Evolutionary conservation across 2,888 invertebrate genomes (phyloP).

Genomic region (Orthonevra nobilis): DNA sequence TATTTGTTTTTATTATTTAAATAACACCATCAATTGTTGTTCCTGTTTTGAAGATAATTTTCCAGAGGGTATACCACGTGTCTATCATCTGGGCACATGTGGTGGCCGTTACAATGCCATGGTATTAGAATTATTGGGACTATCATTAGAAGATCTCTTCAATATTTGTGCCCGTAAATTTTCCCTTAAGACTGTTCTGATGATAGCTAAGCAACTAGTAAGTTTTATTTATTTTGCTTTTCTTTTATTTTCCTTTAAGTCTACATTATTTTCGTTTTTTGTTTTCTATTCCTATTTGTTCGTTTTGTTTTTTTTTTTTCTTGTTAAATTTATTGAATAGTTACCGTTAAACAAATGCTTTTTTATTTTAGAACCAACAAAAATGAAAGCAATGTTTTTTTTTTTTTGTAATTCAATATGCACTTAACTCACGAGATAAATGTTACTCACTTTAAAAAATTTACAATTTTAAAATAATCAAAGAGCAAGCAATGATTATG

Average conservation of each 20-base stretch:
- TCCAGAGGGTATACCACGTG: constrained; percentile 98
- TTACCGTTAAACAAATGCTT: constrained; percentile 9
- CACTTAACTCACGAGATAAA: constrained; percentile 50
- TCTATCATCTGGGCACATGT: constrained; percentile 99
- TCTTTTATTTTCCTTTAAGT: constrained; percentile 11
- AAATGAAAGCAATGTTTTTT: constrained; percentile 31
- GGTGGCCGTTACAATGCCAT: constrained; percentile 99
- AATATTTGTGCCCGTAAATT: constrained; percentile 99
- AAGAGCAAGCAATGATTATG: background rate
- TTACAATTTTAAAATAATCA: no score
- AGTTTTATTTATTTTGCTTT: constrained; percentile 80
- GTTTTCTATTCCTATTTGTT: constrained; percentile 23
- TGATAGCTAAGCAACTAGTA: constrained; percentile 98
- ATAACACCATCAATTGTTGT: no score
- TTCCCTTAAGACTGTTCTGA: constrained; percentile 98
- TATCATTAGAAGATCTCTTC: constrained; percentile 99
- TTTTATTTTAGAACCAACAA: constrained; percentile 28
- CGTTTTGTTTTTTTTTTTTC: constrained; percentile 12
- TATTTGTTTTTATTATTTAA: no score
- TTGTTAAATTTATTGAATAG: constrained; percentile 28
- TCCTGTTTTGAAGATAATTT: constrained; percentile 75
- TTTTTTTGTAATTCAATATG: constrained; percentile 30
- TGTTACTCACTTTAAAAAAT: constrained; percentile 40
- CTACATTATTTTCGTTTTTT: constrained; percentile 18
- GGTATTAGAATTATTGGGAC: constrained; percentile 99